Base-by-base conservation (phyloP, 2,113 vertebrate genomes). In the Saimiri boliviensis region DNA sequence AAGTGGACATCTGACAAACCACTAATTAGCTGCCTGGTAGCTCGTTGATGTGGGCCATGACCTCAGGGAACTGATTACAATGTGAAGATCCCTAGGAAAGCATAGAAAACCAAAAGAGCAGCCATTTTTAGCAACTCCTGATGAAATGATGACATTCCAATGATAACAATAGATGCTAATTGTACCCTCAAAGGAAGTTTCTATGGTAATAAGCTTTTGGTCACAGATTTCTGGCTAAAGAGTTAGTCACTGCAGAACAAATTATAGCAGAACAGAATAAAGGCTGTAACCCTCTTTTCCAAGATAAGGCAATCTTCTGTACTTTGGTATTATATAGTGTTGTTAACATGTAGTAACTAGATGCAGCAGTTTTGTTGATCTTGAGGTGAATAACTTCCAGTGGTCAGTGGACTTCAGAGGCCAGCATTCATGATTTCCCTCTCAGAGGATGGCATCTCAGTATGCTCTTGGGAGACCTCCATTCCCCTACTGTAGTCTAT, bases 131-230 rank as follows among this genome's bases (percentile, higher is more conserved):
- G 91, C 80, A 96, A 90, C 58, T 92, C 81, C 73, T 68, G 32
- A 89, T 94, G 37, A 97, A 94, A 95, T 60, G 71, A 58, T 92
- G 89, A 89, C 95, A 98, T 81, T 94, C 76, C 93, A 82, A 14
- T 66, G 71, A 79, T 94, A 97, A 97, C 83, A 95, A 86, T 94
- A 93, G 93, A 96, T 92, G 54, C 71, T 95, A 97, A 97, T 92
- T 96, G 71, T 89, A 66, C 93, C 76, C 77, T 92, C 87, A 83
- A 77, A 95, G 45, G 81, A 92, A 94, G 95, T 97, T 95, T 95
- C 93, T 97, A 90, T 76, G 87, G 86, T 89, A 93, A 98, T 97
- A 96, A 96, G 66, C 12, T 66, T 27, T 63, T 96, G 94, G 94
- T 95, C 96, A 97, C 89, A 85, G 40, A 94, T 90, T 94, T 94